These are phyloP conservation scores for Hyles euphorbiae DNA, from an alignment of 1,140 invertebrate species.

Conservation along the genomic window DNA sequence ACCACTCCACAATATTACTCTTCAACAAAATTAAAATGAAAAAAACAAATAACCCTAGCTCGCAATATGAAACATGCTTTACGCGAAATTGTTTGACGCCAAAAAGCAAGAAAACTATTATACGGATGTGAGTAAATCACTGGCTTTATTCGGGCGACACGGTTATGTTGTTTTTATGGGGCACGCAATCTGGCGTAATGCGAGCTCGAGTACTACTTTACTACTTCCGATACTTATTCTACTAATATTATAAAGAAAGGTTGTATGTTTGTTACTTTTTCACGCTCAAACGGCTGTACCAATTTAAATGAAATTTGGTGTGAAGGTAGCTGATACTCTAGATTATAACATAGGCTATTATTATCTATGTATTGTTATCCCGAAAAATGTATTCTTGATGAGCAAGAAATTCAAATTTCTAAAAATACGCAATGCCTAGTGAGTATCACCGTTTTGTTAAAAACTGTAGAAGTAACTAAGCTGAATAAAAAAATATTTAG, in stretches of 20 bases:
- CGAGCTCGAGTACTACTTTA: neutral
- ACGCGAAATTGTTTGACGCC: constrained; percentile 1
- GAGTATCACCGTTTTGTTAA: too few relatives aligned
- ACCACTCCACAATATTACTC: too few relatives aligned
- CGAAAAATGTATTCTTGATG: neutral
- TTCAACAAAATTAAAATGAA: too few relatives aligned
- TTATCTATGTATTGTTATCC: neutral
- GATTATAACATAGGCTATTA: neutral
- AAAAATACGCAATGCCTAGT: too few relatives aligned
- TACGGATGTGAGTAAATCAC: constrained; percentile 14
- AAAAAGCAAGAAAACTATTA: constrained; percentile 15
- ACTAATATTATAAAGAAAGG: too few relatives aligned
- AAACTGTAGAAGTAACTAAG: too few relatives aligned
- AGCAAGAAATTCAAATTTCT: neutral
- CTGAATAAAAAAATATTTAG: too few relatives aligned
- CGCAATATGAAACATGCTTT: neutral
- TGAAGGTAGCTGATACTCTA: neutral
- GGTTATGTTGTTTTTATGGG: constrained; percentile 22
- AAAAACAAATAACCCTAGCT: too few relatives aligned
- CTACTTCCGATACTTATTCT: neutral
- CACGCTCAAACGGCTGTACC: neutral
- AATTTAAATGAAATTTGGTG: too few relatives aligned
- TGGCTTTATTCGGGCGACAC: constrained; percentile 17
- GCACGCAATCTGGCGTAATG: constrained; percentile 20
- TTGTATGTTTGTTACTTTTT: neutral